Percentiles rank a stretch among this genome's conserved stretches.
Evolutionary conservation across 2,797 vertebrate species (phyloP).

Genomic region (Hemitrygon akajei): DNA sequence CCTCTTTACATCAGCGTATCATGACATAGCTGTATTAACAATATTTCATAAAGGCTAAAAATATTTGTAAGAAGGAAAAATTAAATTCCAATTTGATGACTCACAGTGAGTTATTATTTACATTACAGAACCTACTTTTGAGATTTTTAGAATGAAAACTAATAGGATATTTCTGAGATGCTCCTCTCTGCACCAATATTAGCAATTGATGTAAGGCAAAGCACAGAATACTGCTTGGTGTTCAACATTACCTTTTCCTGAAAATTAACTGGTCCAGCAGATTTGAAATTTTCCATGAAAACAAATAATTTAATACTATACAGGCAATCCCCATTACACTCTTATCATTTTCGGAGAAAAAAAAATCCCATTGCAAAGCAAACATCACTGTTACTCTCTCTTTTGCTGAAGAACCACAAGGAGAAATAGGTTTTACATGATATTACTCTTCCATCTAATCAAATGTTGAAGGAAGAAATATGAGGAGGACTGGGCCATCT

Average conservation of each 20-base stretch:
- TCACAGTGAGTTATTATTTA: neutral
- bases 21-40: neutral
- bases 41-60: neutral
- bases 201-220: neutral
- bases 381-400: too few relatives aligned
- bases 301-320: neutral
- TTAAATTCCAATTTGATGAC: neutral
- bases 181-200: neutral
- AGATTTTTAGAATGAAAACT: neutral
- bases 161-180: neutral
- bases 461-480: neutral
- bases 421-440: neutral
- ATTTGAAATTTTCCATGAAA: neutral
- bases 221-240: neutral
- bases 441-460: conserved; percentile 12
- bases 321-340: neutral
- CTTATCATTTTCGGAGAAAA: neutral
- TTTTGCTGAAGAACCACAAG: neutral
- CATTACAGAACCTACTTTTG: neutral
- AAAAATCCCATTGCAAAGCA: neutral
- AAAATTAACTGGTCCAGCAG: neutral
- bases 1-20: neutral
- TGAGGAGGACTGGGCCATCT: too few relatives aligned
- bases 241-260: neutral
- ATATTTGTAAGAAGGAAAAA: neutral